Percentiles rank a stretch among this genome's conserved stretches.
phyloP scores from a whole-genome alignment of 2,888 invertebrate species.

The Sthenelais limicola region DNA sequence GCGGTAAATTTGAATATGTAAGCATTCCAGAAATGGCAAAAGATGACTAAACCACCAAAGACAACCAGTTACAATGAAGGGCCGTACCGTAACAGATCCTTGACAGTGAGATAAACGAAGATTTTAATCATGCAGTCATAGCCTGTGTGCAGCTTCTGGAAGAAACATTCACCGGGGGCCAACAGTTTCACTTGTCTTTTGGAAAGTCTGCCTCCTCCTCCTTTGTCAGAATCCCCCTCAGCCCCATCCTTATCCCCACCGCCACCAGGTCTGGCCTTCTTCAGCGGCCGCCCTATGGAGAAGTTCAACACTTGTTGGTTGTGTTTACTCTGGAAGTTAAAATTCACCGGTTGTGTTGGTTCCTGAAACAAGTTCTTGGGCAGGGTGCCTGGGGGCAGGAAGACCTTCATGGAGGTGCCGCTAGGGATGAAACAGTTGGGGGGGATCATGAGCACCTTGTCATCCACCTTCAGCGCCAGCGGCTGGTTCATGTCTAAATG shows the following conservation, averaged over 20 bases:
- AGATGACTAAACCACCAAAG: neutral
- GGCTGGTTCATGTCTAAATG: slow-evolving; percentile 60
- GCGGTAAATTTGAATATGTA: neutral
- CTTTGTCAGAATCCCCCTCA: too few species aligned
- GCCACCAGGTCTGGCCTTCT: neutral
- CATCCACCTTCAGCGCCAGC: slow-evolving; percentile 63
- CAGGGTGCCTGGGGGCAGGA: slow-evolving; percentile 64
- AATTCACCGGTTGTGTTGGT: slow-evolving; percentile 10
- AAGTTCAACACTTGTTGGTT: slow-evolving; percentile 25
- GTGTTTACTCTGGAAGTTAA: slow-evolving; percentile 16
- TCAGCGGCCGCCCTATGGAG: neutral
- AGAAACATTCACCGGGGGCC: slow-evolving; percentile 43
- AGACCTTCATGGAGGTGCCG: slow-evolving; percentile 59
- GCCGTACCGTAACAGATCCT: slow-evolving; percentile 62
- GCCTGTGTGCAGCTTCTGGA: slow-evolving; percentile 60
- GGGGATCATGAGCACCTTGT: slow-evolving; percentile 61
- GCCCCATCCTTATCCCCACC: too few species aligned
- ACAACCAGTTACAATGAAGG: too few species aligned
- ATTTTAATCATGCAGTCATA: slow-evolving; percentile 62
- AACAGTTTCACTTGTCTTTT: slow-evolving; percentile 12
- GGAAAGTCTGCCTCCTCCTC: neutral
- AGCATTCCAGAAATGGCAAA: neutral
- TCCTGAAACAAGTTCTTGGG: slow-evolving; percentile 28
- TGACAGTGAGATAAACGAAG: slow-evolving; percentile 58
- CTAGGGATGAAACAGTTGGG: slow-evolving; percentile 63